These are phyloP conservation scores for Sinodicranocentrus sp. DNA, from an alignment of 2,888 invertebrate species.

Conservation along the genomic window DNA sequence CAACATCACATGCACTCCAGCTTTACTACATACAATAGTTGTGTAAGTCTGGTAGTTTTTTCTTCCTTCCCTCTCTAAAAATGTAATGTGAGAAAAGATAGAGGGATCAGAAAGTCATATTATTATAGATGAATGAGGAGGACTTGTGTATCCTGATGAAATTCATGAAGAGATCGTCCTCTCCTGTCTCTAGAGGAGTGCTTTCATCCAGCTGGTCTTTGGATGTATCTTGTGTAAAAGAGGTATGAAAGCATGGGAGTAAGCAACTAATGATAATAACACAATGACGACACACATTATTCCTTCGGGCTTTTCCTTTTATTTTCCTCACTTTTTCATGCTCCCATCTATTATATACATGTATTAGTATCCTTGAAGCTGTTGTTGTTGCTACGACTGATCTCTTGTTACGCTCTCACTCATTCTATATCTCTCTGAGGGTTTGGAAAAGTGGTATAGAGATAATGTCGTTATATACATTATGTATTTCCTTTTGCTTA, in stretches of 20 bases:
- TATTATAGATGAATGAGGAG: constrained; percentile 48
- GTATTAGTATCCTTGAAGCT: background rate
- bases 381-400: background rate
- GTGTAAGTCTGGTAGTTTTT: background rate
- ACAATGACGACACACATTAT: constrained; percentile 63
- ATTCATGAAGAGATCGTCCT: constrained; percentile 22
- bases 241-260: background rate
- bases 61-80: background rate
- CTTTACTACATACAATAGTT: background rate
- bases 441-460: too few species aligned
- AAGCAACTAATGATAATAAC: constrained; percentile 46
- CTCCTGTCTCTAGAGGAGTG: background rate
- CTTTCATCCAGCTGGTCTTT: background rate
- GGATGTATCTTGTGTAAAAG: background rate
- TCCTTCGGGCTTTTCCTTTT: constrained; percentile 60
- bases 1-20: background rate
- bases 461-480: too few species aligned
- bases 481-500: too few species aligned
- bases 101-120: constrained; percentile 40
- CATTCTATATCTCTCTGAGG: too few species aligned
- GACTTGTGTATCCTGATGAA: constrained; percentile 25
- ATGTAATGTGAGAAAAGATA: constrained; percentile 7
- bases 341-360: background rate
- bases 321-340: constrained; percentile 57
- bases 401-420: constrained; percentile 2